Conservation (phyloP, 2,113 vertebrate species). For the Caranx melampygus region DNA sequence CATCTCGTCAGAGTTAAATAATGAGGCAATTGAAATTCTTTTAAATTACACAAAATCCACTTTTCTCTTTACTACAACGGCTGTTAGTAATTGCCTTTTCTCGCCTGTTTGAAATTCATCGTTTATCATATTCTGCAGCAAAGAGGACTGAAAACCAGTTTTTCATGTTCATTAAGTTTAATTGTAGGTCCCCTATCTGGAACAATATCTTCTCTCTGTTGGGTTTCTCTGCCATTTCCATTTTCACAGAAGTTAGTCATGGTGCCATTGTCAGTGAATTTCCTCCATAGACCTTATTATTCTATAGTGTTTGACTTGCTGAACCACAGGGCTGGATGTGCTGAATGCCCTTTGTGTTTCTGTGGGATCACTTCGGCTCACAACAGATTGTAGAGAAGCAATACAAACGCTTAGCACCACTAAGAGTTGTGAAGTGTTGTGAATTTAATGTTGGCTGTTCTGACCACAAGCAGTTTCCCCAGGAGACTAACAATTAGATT, state of each 20-base stretch:
- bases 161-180: constrained; percentile 56
- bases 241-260: constrained; percentile 40
- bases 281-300: constrained; percentile 24
- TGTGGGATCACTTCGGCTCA: background rate
- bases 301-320: background rate
- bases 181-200: constrained; percentile 48
- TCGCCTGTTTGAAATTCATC: constrained; percentile 30
- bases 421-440: background rate
- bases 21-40: constrained; percentile 23
- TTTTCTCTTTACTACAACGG: constrained; percentile 12
- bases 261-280: background rate
- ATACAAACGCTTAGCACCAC: background rate
- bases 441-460: background rate
- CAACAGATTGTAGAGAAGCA: background rate
- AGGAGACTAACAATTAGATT: background rate
- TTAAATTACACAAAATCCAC: constrained; percentile 5
- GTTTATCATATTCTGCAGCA: constrained; percentile 46
- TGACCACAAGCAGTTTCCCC: background rate
- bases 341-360: constrained; percentile 8
- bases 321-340: background rate
- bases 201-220: constrained; percentile 44
- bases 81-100: constrained; percentile 32
- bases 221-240: constrained; percentile 35
- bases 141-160: constrained; percentile 27
- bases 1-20: background rate